Conservation (phyloP, 2,797 vertebrate genomes). For the Babyrousa celebensis region DNA sequence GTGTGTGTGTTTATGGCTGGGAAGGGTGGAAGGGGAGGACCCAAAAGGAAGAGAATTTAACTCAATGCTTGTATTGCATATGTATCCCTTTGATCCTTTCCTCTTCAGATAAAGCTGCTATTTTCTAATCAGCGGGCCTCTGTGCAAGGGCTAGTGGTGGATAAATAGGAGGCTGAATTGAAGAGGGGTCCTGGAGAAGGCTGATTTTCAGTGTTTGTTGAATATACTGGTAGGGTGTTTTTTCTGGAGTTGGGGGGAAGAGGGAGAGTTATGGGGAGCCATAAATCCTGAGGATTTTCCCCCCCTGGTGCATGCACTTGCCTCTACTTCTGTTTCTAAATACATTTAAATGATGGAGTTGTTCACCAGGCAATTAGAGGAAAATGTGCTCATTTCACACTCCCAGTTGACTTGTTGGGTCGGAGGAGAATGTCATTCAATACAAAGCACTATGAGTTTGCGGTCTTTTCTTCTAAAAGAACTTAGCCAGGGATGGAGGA, state of each 20-base stretch:
- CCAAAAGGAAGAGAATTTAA: slow-evolving; percentile 67
- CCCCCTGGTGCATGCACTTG: background rate
- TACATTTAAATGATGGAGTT: slow-evolving; percentile 71
- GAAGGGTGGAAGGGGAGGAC: slow-evolving; percentile 56
- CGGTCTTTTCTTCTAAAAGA: slow-evolving; percentile 66
- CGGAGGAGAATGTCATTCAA: slow-evolving; percentile 48
- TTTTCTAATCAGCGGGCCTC: slow-evolving; percentile 75
- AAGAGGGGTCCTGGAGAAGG: slow-evolving; percentile 38
- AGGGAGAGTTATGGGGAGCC: background rate
- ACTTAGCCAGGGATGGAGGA: slow-evolving; percentile 33
- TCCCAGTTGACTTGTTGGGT: slow-evolving; percentile 41
- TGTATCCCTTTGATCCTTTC: slow-evolving; percentile 83
- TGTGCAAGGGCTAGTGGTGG: slow-evolving; percentile 8
- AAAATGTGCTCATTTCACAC: slow-evolving; percentile 72
- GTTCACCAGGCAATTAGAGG: slow-evolving; percentile 75
- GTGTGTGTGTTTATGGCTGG: slow-evolving; percentile 54
- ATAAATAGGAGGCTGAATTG: slow-evolving; percentile 52
- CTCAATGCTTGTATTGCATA: slow-evolving; percentile 69
- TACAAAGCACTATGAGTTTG: slow-evolving; percentile 30
- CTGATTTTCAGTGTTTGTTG: slow-evolving; percentile 36
- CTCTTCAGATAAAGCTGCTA: slow-evolving; percentile 77
- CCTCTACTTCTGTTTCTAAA: slow-evolving; percentile 68
- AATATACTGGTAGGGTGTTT: background rate
- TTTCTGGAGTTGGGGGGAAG: background rate
- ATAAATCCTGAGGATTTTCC: slow-evolving; percentile 68